phyloP scores from a whole-genome alignment of 1,140 invertebrate species.

The Caenorhabditis briggsae region DNA sequence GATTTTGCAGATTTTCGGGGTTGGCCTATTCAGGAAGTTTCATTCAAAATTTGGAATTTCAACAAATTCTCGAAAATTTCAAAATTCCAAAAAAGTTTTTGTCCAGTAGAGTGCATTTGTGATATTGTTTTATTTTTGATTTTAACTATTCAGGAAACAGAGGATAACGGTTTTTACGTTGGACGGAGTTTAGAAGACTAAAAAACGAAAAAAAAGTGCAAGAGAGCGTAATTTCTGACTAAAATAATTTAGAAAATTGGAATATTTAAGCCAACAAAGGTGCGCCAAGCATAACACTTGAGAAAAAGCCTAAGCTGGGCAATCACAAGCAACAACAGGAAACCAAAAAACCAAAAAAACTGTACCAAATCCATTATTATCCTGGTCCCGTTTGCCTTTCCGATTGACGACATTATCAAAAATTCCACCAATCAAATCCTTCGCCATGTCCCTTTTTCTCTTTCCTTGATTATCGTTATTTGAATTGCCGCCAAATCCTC shows the following conservation, averaged over 20 bases:
- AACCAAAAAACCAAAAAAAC: not conserved
- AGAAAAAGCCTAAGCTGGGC: not conserved
- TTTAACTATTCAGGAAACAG: too few species aligned
- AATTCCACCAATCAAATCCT: constrained; percentile 42
- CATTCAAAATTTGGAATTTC: too few species aligned
- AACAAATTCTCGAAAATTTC: too few species aligned
- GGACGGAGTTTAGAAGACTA: too few species aligned
- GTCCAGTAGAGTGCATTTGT: too few species aligned
- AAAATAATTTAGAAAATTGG: not conserved
- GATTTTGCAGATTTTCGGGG: too few species aligned
- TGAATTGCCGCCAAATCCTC: not conserved
- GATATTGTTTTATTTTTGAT: too few species aligned
- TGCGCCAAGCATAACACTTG: not conserved
- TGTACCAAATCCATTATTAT: not conserved
- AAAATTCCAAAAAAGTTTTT: too few species aligned
- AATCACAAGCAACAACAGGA: not conserved
- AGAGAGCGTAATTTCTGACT: not conserved
- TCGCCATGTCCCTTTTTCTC: constrained; percentile 48
- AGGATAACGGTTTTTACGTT: too few species aligned
- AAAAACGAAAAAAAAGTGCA: too few species aligned
- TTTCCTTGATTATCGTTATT: not conserved
- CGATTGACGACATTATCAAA: constrained; percentile 40
- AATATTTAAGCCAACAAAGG: too few species aligned
- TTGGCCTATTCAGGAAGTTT: too few species aligned
- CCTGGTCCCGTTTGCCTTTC: not conserved